phyloP scores from a whole-genome alignment of 1,140 invertebrate species.

The Leptinotarsa undecemlineata region DNA sequence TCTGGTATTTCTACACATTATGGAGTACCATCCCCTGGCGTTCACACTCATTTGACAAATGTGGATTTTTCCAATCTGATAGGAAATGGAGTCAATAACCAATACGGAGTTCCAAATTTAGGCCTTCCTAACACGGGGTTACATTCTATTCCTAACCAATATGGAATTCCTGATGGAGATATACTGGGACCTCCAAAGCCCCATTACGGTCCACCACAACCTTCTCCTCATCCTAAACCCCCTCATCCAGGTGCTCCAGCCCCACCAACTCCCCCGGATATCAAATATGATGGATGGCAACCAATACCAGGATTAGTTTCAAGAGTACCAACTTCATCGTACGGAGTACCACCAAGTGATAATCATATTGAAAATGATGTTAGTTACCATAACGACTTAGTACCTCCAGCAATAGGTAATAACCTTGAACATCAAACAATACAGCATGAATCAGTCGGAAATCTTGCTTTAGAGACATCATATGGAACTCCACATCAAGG shows the following conservation, averaged over 20 bases:
- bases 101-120: conserved; percentile 40
- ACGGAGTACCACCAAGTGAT: conserved; percentile 30
- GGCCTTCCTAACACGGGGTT: conserved; percentile 11
- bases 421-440: conserved; percentile 14
- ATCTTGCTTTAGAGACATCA: conserved; percentile 44
- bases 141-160: conserved; percentile 53
- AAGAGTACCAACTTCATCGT: conserved; percentile 45
- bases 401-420: conserved; percentile 54
- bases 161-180: conserved; percentile 49
- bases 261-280: conserved; percentile 73
- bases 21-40: neutral
- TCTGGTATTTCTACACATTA: neutral
- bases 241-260: conserved; percentile 69
- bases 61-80: conserved; percentile 1
- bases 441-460: conserved; percentile 8
- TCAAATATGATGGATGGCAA: conserved; percentile 82
- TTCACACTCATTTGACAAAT: neutral
- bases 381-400: conserved; percentile 47
- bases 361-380: conserved; percentile 37
- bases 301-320: conserved; percentile 71
- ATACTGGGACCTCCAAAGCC: conserved; percentile 27
- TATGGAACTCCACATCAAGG: conserved; percentile 47
- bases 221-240: conserved; percentile 58
- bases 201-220: conserved; percentile 55
- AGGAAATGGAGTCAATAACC: neutral